A percentile compares a stretch with the other conserved stretches of the same genome.
phyloP scores from a whole-genome alignment of 2,888 invertebrate species.

The Acronicta aceris region DNA sequence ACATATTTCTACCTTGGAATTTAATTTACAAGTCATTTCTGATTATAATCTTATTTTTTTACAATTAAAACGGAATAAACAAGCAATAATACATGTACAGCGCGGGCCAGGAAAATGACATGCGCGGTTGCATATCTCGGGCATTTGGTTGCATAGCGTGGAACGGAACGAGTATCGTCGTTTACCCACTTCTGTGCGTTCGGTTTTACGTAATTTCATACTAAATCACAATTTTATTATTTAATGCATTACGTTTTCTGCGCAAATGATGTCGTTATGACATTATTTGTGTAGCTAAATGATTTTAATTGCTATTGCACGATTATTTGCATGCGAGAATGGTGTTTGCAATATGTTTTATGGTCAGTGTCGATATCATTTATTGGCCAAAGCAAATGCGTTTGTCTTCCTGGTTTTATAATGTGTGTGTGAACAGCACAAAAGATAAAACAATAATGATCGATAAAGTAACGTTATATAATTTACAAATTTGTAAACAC shows the following conservation, averaged over 20 bases:
- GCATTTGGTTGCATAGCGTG: conserved; percentile 60
- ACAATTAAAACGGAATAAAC: conserved; percentile 26
- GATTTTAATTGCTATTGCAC: conserved; percentile 37
- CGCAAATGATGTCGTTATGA: conserved; percentile 35
- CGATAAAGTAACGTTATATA: no score
- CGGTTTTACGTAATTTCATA: conserved; percentile 61
- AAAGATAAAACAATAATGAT: background rate
- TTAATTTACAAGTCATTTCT: conserved; percentile 30
- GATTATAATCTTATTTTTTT: conserved; percentile 32
- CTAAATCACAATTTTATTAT: conserved; percentile 45
- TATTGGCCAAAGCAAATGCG: conserved; percentile 28
- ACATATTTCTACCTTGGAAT: conserved; percentile 10
- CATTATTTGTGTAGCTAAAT: conserved; percentile 22
- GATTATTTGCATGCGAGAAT: conserved; percentile 27
- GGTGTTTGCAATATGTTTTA: conserved; percentile 27
- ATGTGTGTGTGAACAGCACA: conserved; percentile 4
- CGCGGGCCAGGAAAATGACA: conserved; percentile 51
- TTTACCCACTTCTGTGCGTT: conserved; percentile 51
- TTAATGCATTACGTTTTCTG: conserved; percentile 30
- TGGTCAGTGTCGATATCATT: conserved; percentile 33
- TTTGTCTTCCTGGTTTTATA: conserved; percentile 32
- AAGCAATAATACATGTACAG: conserved; percentile 21
- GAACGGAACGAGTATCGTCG: conserved; percentile 59
- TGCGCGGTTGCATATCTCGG: conserved; percentile 63
- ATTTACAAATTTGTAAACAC: no score